Percentiles rank a stretch among this genome's conserved stretches.
Evolutionary conservation across 2,888 invertebrate species (phyloP).

Genomic region (Helobdella robusta): DNA sequence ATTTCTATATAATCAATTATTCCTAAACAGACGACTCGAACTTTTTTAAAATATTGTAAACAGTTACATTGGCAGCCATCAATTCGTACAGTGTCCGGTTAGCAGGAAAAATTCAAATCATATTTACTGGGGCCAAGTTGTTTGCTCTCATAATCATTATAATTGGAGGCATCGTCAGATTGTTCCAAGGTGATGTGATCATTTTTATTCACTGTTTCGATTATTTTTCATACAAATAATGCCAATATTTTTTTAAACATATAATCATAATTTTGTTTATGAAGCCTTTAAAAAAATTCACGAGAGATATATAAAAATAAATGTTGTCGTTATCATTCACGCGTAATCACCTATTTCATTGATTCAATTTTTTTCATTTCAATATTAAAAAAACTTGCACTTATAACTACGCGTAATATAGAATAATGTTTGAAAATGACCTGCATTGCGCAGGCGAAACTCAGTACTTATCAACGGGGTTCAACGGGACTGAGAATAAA

Average conservation of each 20-base stretch:
- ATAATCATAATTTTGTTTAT: too few species aligned
- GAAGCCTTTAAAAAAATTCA: too few species aligned
- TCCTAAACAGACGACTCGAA: background rate
- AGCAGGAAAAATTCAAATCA: conserved; percentile 84
- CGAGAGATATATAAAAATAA: too few species aligned
- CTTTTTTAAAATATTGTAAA: conserved; percentile 35
- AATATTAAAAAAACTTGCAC: background rate
- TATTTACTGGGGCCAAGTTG: conserved; percentile 83
- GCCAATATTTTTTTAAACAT: too few species aligned
- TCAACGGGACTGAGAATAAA: conserved; percentile 61
- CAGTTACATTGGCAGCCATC: conserved; percentile 79
- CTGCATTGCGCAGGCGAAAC: conserved; percentile 19
- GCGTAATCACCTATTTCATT: too few species aligned
- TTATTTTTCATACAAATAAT: too few species aligned
- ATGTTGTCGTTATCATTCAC: too few species aligned
- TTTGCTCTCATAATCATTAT: conserved; percentile 80
- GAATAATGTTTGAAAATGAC: background rate
- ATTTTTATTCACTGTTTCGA: background rate
- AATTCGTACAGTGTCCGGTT: conserved; percentile 90
- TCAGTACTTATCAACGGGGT: conserved; percentile 21
- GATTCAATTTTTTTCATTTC: background rate
- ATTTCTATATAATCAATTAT: background rate
- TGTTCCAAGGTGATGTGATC: conserved; percentile 17
- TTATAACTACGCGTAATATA: too few species aligned
- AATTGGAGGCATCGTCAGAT: conserved; percentile 67